phyloP scores from a whole-genome alignment of 2,888 invertebrate genomes.

The Dryadula phaetusa region DNA sequence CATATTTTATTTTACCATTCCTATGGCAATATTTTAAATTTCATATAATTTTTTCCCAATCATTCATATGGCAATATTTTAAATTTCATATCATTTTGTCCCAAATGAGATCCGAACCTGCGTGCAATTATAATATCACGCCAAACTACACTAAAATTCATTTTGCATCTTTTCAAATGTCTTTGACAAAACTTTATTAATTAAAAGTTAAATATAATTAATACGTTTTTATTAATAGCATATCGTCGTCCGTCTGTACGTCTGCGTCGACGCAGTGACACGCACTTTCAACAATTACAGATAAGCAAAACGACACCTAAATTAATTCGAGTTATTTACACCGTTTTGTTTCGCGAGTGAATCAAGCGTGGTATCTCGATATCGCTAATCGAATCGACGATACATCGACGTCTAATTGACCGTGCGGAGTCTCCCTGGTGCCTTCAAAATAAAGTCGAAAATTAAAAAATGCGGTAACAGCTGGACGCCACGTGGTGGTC shows the following conservation, averaged over 20 bases:
- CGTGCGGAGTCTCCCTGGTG: not conserved
- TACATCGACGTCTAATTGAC: conserved; percentile 21
- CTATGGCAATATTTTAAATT: too few relatives aligned
- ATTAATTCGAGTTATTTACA: conserved; percentile 39
- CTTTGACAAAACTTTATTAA: not conserved
- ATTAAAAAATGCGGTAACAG: conserved; percentile 24
- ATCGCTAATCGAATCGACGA: conserved; percentile 45
- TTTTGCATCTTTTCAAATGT: not conserved
- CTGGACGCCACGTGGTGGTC: conserved; percentile 41
- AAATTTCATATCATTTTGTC: too few relatives aligned
- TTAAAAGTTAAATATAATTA: conserved; percentile 12
- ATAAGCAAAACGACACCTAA: conserved; percentile 36
- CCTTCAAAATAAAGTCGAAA: conserved; percentile 21
- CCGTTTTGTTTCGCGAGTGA: conserved; percentile 45
- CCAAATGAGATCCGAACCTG: too few relatives aligned
- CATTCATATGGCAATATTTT: too few relatives aligned
- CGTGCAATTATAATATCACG: too few relatives aligned
- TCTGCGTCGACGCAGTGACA: conserved; percentile 13
- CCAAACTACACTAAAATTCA: too few relatives aligned
- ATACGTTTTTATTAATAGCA: not conserved
- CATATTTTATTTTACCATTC: too few relatives aligned
- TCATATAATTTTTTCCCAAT: too few relatives aligned
- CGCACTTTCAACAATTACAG: conserved; percentile 32
- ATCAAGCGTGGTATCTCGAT: conserved; percentile 45
- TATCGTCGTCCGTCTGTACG: not conserved